A percentile compares a stretch with the other conserved stretches of the same genome.
phyloP scores from a whole-genome alignment of 2,888 invertebrate species.

The Cremastobaeus sp. region DNA sequence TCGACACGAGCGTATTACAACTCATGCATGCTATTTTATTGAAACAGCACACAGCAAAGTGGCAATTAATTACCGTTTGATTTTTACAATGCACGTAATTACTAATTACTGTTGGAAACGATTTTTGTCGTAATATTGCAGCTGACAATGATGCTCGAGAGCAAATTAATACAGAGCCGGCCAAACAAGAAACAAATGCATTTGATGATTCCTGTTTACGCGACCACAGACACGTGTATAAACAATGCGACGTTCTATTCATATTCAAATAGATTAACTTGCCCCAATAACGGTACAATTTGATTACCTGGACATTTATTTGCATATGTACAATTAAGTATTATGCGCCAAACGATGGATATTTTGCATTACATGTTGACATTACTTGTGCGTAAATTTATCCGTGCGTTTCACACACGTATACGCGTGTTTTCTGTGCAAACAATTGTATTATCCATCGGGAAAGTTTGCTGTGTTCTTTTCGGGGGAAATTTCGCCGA shows the following conservation, averaged over 20 bases:
- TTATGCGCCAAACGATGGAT: constrained; percentile 27
- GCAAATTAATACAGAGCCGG: constrained; percentile 29
- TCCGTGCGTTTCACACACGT: neutral
- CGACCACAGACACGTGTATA: constrained; percentile 43
- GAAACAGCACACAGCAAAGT: too few species aligned
- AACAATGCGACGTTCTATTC: constrained; percentile 39
- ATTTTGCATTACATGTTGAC: constrained; percentile 41
- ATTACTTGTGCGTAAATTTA: constrained; percentile 31
- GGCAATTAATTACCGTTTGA: too few species aligned
- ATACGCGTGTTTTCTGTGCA: constrained; percentile 19
- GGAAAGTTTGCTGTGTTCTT: constrained; percentile 12
- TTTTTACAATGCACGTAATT: too few species aligned
- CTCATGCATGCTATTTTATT: too few species aligned
- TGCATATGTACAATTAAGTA: constrained; percentile 52
- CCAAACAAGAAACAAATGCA: constrained; percentile 45
- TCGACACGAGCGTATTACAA: too few species aligned
- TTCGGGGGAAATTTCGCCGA: constrained; percentile 24
- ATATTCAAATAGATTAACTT: constrained; percentile 54
- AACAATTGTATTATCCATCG: constrained; percentile 14
- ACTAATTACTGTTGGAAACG: too few species aligned
- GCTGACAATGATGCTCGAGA: constrained; percentile 8
- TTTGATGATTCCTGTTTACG: constrained; percentile 40
- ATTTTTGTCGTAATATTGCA: too few species aligned
- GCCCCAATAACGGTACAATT: constrained; percentile 43
- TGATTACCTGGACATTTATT: constrained; percentile 52